These are phyloP conservation scores for Apis dorsata DNA, from an alignment of 1,140 invertebrate species.

Conservation along the genomic window DNA sequence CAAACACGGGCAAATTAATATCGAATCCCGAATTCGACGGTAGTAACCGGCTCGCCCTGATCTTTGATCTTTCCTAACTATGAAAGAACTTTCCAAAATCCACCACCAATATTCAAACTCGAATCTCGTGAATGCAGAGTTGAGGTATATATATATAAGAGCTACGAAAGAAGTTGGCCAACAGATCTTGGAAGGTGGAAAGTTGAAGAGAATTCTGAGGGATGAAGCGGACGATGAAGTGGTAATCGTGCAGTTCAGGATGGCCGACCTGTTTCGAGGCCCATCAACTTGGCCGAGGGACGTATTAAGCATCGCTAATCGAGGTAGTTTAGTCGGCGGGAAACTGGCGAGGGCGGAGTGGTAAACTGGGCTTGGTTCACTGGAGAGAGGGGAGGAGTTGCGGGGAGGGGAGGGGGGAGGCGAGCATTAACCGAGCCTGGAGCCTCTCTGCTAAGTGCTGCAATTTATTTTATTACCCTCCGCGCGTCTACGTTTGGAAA, in stretches of 20 bases:
- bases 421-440: constrained; percentile 10
- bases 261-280: constrained; percentile 17
- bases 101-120: too few species aligned
- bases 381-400: neutral
- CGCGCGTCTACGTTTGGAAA: constrained; percentile 30
- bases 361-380: neutral
- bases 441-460: constrained; percentile 33
- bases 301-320: constrained; percentile 71
- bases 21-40: neutral
- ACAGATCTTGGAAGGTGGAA: neutral
- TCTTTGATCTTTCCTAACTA: constrained; percentile 13
- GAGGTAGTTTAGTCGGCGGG: constrained; percentile 52
- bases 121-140: too few species aligned
- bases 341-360: constrained; percentile 29
- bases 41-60: neutral
- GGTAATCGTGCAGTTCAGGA: neutral
- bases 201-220: neutral
- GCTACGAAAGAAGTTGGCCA: neutral
- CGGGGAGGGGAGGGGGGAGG: neutral
- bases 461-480: constrained; percentile 49
- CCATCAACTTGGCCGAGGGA: constrained; percentile 57
- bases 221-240: neutral
- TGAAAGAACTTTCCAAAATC: neutral
- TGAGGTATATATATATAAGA: neutral
- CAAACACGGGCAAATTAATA: neutral